Base-by-base conservation (phyloP, 2,888 invertebrate species). In the Anthoptus insignis region DNA sequence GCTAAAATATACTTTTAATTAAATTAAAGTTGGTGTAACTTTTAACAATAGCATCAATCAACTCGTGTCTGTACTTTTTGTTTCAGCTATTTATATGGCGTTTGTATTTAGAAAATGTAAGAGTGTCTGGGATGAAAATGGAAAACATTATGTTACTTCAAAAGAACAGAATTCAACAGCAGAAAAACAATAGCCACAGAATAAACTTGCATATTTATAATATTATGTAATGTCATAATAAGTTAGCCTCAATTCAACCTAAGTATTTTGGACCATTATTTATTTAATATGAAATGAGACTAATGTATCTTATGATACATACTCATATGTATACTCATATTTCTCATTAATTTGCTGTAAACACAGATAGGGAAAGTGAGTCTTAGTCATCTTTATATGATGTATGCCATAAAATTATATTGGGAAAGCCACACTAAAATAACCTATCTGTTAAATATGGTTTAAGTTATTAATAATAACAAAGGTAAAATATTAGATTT, bases 51-150 rank as follows among this genome's bases (percentile, higher is more conserved):
- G n/a, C n/a, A n/a, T n/a, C n/a, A n/a, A n/a, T n/a, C n/a, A 16
- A 39, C 16, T 39, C 3, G 16, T 39, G 3, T 39, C 13, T 16
- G 6, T 39, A 5, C 22, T 66, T 70, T 68, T 50, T 79, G 69
- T 95, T 95, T 71, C 86, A 96, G 96, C 96, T 39, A 81, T 97
- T 34, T 97, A 97, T 82, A 88, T 96, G 74, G 95, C 96, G 11
- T 97, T 97, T 92, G 96, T 95, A 49, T 97, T 97, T 81, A 94
- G 95, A 85, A 97, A 97, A 85, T 94, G 95, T 76, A 95, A 95
- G 81, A 92, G 92, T 64, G 89, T 90, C n/a, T 94, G 94, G 94
- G 94, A 94, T 72, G 79, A 88, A 3, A 92, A 95, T 73, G 95
- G 95, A 22, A 94, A 94, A 72, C 94, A 94, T 1, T 95, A 93